Conservation (phyloP, 2,113 vertebrate species). For the Tichodroma muraria region DNA sequence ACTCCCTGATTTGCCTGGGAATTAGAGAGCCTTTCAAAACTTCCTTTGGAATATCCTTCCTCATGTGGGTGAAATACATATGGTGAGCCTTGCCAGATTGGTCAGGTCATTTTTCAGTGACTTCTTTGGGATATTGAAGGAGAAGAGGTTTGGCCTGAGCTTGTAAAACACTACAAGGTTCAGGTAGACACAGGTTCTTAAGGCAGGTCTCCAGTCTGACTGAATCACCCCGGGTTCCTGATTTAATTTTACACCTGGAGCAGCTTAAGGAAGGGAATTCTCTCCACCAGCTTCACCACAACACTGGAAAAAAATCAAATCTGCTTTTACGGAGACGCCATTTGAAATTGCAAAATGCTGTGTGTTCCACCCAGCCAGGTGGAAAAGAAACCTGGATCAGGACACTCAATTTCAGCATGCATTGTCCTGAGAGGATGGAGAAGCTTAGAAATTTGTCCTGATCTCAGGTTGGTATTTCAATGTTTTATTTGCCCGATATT, state of each 20-base stretch:
- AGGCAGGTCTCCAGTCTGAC: not conserved
- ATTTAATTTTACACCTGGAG: not conserved
- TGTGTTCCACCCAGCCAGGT: not conserved
- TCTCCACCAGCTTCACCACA: not conserved
- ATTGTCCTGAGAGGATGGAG: not conserved
- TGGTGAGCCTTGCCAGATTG: not conserved
- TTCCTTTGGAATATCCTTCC: not conserved
- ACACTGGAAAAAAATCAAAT: not conserved
- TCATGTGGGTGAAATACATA: fast-evolving
- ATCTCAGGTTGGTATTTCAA: not conserved
- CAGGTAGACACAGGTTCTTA: not conserved
- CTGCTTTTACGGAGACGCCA: not conserved
- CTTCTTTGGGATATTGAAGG: not conserved
- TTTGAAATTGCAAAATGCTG: not conserved
- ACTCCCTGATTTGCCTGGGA: not conserved
- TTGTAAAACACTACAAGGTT: not conserved
- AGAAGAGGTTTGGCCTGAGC: not conserved
- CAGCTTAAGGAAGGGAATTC: not conserved
- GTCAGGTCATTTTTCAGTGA: not conserved
- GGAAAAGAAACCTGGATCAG: not conserved
- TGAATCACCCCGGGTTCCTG: not conserved
- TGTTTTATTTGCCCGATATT: not conserved
- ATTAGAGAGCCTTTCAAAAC: not conserved
- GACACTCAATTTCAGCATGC: not conserved
- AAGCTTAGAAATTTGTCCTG: no score